Conservation (phyloP, 2,113 vertebrate genomes). For the Ondatra zibethicus region DNA sequence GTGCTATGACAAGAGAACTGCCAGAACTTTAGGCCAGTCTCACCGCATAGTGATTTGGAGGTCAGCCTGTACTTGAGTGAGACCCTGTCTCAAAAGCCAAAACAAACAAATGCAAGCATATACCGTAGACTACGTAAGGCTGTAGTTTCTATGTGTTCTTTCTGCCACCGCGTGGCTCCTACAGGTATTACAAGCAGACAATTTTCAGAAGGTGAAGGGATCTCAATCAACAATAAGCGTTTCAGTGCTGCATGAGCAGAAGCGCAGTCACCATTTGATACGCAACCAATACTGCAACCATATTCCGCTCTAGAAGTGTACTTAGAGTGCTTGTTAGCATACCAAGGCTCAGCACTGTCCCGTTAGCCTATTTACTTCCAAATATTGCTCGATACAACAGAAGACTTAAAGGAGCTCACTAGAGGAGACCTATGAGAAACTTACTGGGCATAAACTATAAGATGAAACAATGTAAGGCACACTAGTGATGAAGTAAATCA, state of each 20-base stretch:
- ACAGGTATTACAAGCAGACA: constrained; percentile 19
- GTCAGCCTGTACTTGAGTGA: not conserved
- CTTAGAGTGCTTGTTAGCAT: not conserved
- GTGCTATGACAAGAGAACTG: not conserved
- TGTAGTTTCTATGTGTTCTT: constrained; percentile 2
- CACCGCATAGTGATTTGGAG: not conserved
- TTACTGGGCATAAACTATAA: not conserved
- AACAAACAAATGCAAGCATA: not conserved
- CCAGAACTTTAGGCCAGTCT: not conserved
- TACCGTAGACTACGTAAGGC: not conserved
- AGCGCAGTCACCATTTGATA: not conserved
- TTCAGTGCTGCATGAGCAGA: not conserved
- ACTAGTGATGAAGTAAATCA: not conserved
- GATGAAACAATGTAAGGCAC: not conserved
- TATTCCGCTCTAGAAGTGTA: not conserved
- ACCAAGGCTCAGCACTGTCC: not conserved
- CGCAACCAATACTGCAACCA: not conserved
- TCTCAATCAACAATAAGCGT: not conserved
- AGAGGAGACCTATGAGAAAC: constrained; percentile 26
- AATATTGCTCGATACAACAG: not conserved
- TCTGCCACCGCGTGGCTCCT: constrained; percentile 69
- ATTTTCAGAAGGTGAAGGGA: not conserved
- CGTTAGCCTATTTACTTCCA: not conserved
- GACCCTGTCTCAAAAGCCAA: not conserved
- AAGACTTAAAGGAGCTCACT: not conserved